Evolutionary conservation across 1,140 invertebrate species (phyloP), one percentile per base, ranked within the genome.

Genomic region (Drosophila busckii): DNA sequence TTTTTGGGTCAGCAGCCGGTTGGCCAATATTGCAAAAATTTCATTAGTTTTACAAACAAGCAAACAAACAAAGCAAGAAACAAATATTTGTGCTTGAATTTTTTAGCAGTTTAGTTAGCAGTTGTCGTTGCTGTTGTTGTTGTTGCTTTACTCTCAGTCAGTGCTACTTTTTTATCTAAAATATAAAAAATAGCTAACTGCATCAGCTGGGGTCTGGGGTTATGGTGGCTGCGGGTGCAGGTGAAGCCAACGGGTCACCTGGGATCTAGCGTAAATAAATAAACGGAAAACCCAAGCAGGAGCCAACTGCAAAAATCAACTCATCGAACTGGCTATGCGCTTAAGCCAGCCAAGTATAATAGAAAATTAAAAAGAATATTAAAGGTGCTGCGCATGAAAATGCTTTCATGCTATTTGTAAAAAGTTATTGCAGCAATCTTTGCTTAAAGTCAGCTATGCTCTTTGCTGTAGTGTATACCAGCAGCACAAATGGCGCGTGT

Each of bases 41-140:
- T 78, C 71, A 80, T 78, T 78, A 78, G 71, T 78, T 78, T 78
- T 80, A 71, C 71, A 78, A 78, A 78, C 71, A 78, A 80, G 71
- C 71, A 70, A 78, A 67, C 71, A 76, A 76, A 76, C 71, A 70
- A 55, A 78, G 55, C 71, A 71, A 78, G 70, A 80, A 78, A 78
- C 71, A 78, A 80, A 78, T 78, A 78, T 78, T 78, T 78, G 71
- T 34, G 54, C 75, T 67, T 78, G 71, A 63, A 78, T 78, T 80
- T 80, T 78, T 78, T 70, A 78, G 52, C 71, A 78, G 71, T 78
- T 78, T 71, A 68, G 73, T 58, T n/a, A 46, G 44, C 60, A 48
- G 54, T 60, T 59, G 40, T 12, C 1, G 25, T 32, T 25, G 16
- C 22, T n/a, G 12, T 46, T 46, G 42, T 28, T 31, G 22, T 32